A percentile compares a stretch with the other conserved stretches of the same genome.
Evolutionary conservation across 2,797 vertebrate species (phyloP).

Genomic region (Tadarida brasiliensis): DNA sequence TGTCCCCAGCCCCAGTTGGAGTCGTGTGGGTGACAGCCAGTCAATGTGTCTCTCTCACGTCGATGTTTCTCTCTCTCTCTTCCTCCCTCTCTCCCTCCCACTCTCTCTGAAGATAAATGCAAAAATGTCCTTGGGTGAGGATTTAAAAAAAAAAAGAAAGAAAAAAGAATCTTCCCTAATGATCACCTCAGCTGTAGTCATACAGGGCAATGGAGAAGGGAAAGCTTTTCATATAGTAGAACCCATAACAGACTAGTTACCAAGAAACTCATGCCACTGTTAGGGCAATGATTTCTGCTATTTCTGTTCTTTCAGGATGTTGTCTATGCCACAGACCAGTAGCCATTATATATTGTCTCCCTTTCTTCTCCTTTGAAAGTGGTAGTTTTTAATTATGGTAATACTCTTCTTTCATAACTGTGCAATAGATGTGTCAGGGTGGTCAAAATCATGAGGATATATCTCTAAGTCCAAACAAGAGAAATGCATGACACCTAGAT

Average conservation of each 20-base stretch:
- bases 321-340: neutral
- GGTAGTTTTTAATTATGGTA: neutral
- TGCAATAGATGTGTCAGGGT: neutral
- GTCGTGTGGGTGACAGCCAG: too few relatives aligned
- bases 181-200: neutral
- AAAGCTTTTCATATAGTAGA: neutral
- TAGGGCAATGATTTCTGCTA: neutral
- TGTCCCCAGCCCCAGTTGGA: too few relatives aligned
- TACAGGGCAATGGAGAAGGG: neutral
- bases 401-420: neutral
- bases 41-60: too few relatives aligned
- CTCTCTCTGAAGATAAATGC: too few relatives aligned
- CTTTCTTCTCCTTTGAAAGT: conserved; percentile 20
- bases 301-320: neutral
- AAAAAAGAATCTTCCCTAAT: neutral
- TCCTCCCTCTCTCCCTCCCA: too few relatives aligned
- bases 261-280: neutral
- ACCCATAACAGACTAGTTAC: neutral
- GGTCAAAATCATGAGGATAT: neutral
- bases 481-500: conserved; percentile 17
- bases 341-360: neutral
- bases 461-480: neutral
- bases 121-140: too few relatives aligned
- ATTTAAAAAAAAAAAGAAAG: neutral
- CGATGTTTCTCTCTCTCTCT: too few relatives aligned